These are phyloP conservation scores for Australoheros scitulus DNA, from an alignment of 2,113 vertebrate genomes.

Conservation along the genomic window DNA sequence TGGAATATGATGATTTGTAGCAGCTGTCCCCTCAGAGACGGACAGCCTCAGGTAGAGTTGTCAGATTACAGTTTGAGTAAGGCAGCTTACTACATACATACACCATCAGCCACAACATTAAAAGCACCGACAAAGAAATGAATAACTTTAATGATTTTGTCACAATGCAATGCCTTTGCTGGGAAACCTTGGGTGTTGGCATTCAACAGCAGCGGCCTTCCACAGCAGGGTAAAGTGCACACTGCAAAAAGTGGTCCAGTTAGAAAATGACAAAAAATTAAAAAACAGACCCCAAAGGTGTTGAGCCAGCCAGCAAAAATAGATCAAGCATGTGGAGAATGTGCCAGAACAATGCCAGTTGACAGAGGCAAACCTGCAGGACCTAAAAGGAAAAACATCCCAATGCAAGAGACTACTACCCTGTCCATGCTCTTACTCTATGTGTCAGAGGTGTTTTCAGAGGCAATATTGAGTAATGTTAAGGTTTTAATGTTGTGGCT, in stretches of 20 bases:
- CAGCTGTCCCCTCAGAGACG: slow-evolving; percentile 30
- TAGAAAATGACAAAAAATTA: neutral
- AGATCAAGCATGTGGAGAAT: neutral
- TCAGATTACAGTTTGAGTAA: slow-evolving; percentile 47
- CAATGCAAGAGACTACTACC: no score
- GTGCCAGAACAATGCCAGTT: neutral
- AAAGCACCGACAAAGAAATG: neutral
- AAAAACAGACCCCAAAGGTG: neutral
- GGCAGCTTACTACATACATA: neutral
- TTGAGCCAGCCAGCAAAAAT: neutral
- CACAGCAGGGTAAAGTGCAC: neutral
- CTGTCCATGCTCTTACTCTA: neutral
- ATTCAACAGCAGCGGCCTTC: neutral
- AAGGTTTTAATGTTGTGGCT: neutral
- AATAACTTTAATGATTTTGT: neutral
- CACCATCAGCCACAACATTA: neutral
- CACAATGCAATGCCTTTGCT: neutral
- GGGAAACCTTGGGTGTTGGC: slow-evolving; percentile 1
- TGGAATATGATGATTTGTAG: slow-evolving; percentile 47
- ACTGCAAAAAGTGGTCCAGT: neutral
- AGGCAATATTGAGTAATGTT: neutral
- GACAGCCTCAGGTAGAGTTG: slow-evolving; percentile 50
- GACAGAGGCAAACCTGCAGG: neutral
- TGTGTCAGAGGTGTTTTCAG: neutral
- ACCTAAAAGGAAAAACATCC: no score